Evolutionary conservation across 2,113 vertebrate genomes (phyloP).

Genomic region (Takifugu flavidus): DNA sequence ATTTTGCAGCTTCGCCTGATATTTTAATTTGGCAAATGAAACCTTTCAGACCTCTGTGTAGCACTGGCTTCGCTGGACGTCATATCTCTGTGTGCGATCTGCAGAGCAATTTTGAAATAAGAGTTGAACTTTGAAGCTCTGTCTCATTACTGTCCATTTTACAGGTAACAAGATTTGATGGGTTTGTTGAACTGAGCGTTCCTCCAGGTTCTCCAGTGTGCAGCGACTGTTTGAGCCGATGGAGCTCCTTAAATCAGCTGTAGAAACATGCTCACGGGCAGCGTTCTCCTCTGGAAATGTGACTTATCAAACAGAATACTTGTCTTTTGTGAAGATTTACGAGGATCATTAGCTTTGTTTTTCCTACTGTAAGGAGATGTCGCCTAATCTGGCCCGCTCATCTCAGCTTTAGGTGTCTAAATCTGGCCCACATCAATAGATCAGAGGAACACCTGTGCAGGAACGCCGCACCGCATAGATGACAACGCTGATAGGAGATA

Average conservation of each 20-base stretch:
- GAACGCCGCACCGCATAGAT: constrained; percentile 52
- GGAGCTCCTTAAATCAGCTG: constrained; percentile 2
- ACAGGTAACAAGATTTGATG: constrained; percentile 46
- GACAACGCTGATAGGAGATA: constrained; percentile 55
- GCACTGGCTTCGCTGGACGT: constrained; percentile 9
- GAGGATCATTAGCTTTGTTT: constrained; percentile 58
- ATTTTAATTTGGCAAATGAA: too few species aligned
- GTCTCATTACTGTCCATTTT: constrained; percentile 40
- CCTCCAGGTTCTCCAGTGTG: constrained; percentile 16
- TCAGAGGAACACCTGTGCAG: constrained; percentile 56
- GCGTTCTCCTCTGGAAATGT: constrained; percentile 64
- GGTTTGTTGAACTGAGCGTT: constrained; percentile 38
- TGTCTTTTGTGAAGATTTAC: constrained; percentile 65
- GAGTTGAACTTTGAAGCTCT: constrained; percentile 34
- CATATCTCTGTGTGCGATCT: constrained; percentile 17
- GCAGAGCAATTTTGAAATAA: constrained; percentile 42
- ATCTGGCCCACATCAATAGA: constrained; percentile 53
- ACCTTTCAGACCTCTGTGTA: neutral
- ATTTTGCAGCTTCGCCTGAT: constrained; percentile 24
- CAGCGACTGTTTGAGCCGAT: constrained; percentile 20
- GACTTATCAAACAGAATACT: constrained; percentile 53
- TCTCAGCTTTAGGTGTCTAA: constrained; percentile 59
- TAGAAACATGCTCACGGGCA: constrained; percentile 28
- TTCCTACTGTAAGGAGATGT: constrained; percentile 39
- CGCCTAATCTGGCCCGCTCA: constrained; percentile 48